Conservation (phyloP, 1,140 invertebrate species). For the Centruroides sculpturatus region DNA sequence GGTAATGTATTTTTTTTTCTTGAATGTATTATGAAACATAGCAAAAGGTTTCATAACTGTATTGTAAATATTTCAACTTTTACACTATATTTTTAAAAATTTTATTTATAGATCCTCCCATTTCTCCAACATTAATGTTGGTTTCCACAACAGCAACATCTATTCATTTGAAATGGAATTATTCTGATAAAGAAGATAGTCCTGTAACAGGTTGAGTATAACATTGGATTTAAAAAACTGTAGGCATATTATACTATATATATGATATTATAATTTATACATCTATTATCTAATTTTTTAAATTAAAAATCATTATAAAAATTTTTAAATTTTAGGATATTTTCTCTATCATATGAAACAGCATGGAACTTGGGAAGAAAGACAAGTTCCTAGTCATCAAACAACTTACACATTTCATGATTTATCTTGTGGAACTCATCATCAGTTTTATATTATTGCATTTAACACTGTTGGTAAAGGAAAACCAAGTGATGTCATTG, state of each 20-base stretch:
- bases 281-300: too few species aligned
- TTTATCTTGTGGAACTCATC: constrained; percentile 28
- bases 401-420: constrained; percentile 25
- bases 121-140: constrained; percentile 15
- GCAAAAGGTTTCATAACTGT: too few species aligned
- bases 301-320: too few species aligned
- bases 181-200: constrained; percentile 5
- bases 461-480: constrained; percentile 35
- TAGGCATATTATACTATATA: too few species aligned
- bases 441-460: constrained; percentile 26
- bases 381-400: constrained; percentile 15
- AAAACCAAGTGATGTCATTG: constrained; percentile 31
- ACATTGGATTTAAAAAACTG: too few species aligned
- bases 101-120: constrained; percentile 18
- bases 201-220: too few species aligned
- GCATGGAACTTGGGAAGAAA: constrained; percentile 17
- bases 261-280: too few species aligned
- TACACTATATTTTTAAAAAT: background rate
- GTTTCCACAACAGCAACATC: constrained; percentile 14
- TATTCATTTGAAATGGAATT: constrained; percentile 18
- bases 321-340: constrained; percentile 12
- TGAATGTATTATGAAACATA: too few species aligned
- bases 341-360: constrained; percentile 18
- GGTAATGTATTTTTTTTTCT: too few species aligned
- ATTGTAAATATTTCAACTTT: too few species aligned